These are phyloP conservation scores for Zelostemma sp. DNA, from an alignment of 1,140 invertebrate species.

Conservation along the genomic window DNA sequence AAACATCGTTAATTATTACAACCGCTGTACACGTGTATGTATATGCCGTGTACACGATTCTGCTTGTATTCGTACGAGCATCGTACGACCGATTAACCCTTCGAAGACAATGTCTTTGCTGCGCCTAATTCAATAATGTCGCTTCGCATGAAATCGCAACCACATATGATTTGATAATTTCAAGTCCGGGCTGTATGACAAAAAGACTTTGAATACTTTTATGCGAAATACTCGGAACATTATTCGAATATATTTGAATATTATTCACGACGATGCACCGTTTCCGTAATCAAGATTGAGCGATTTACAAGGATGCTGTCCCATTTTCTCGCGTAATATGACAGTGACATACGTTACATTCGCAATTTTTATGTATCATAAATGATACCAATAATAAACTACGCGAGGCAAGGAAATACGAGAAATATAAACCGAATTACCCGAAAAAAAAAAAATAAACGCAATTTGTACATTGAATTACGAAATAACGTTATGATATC, in stretches of 20 bases:
- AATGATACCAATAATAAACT: neutral
- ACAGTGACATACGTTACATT: neutral
- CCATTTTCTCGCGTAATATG: neutral
- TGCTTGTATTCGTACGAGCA: slow-evolving; percentile 8
- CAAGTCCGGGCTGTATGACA: too few species aligned
- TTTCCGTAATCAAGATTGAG: slow-evolving; percentile 1
- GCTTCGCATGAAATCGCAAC: slow-evolving; percentile 9
- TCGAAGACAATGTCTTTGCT: slow-evolving; percentile 18
- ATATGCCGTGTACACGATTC: slow-evolving; percentile 12
- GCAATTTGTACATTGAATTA: neutral
- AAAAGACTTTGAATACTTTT: too few species aligned
- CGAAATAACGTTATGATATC: neutral
- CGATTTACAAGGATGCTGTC: neutral
- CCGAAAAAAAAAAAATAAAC: neutral
- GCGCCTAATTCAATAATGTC: slow-evolving; percentile 11
- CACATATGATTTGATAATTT: neutral
- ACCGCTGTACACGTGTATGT: slow-evolving; percentile 13
- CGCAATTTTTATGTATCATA: neutral
- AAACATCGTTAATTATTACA: slow-evolving; percentile 24
- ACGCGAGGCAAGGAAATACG: neutral
- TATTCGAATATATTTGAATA: slow-evolving; percentile 4
- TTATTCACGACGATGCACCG: neutral
- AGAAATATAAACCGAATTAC: too few species aligned
- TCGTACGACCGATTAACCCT: slow-evolving; percentile 28
- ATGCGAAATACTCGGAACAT: neutral